Base-by-base conservation (phyloP, 2,888 invertebrate species). In the Cylloceria caligata region DNA sequence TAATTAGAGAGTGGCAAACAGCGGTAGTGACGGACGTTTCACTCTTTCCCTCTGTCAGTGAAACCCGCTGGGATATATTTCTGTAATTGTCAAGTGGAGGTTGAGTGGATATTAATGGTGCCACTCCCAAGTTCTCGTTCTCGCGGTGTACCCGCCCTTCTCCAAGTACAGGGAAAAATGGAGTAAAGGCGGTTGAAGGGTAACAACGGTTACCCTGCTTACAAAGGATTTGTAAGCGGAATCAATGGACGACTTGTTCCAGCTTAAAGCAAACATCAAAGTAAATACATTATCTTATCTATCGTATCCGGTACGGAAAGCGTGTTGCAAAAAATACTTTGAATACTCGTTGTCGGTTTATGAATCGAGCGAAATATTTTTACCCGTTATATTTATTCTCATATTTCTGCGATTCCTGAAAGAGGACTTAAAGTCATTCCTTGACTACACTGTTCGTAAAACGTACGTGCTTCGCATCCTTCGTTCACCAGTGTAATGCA, bases 21-120 rank as follows among this genome's bases (percentile, higher is more conserved):
- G 71, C 75, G 68, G 82, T 81, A 65, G 78, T 80, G 83, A 81
- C 73, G 60, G 49, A 47, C 49, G 72, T 71, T 36, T 57, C 36
- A 36, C 67, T 81, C 49, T 68, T 57, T 68, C 65, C 71, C 60
- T 49, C 69, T 11, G 45, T 7, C 76, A 42, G 45, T 71, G 69
- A 60, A 76, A 52, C 83, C 84, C 81, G 78, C 49, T 55, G 86
- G 87, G 84, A 87, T 88, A 62, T 87, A 89, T 88, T 88, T 86
- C 83, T 85, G 87, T 88, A 87, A 88, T 88, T 89, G 87, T 87
- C 87, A 81, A 87, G 85, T 84, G 84, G 83, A 85, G 80, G 79
- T 84, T 79, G 84, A 87, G 85, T 83, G 84, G 83, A 83, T 86
- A 88, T 88, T 88, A 86, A 88, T 87, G 87, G 78, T 75, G 55